Evolutionary conservation across 2,888 invertebrate genomes (phyloP), one percentile per base, ranked within the genome.

Genomic region (Dyspetes luteomarginatus): DNA sequence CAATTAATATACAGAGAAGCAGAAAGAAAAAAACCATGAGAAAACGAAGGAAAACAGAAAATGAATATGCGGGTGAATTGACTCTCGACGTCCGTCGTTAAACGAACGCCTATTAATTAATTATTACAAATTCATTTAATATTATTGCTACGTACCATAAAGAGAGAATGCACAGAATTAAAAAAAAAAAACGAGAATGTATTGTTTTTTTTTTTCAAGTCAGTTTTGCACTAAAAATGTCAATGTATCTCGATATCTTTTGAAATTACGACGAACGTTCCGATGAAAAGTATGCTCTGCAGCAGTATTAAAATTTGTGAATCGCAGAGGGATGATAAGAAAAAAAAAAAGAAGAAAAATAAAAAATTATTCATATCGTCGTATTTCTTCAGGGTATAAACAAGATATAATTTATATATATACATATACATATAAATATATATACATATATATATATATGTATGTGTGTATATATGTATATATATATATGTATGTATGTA

Each of bases 291-390:
- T 36, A 3, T 12, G 12, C 12, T 36, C 0, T 0, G 7, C 36
- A 12, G 9, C 9, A 12, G 0, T 36, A 36, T 9, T 7, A 36
- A 9, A 36, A 36, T 50, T 4, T 26, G 9, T 28, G 4, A 5
- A 19, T 0, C 28, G 24, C 24, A 55, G 7, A 55, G 24, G 19
- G 28, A 36, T 48, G 41, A 30, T 55, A 58, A 17, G 45, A 17
- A n/a, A 60, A 60, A 36, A 3, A 36, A 28, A 28, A 28, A 5
- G 28, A 28, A 28, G 5, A 36, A 36, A 36, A 36, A 12, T 26
- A 26, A 15, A 22, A 9, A 30, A 75, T 55, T 58, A 76, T 75
- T 80, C 12, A 64, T 30, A 71, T 75, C 67, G 64, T 68, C 74
- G 72, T 78, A 73, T 67, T 71, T 72, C 74, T 52, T 52, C 52